Conservation (phyloP, 37 sponge, comb jelly and placozoan species). For the Haliclona indistincta region DNA sequence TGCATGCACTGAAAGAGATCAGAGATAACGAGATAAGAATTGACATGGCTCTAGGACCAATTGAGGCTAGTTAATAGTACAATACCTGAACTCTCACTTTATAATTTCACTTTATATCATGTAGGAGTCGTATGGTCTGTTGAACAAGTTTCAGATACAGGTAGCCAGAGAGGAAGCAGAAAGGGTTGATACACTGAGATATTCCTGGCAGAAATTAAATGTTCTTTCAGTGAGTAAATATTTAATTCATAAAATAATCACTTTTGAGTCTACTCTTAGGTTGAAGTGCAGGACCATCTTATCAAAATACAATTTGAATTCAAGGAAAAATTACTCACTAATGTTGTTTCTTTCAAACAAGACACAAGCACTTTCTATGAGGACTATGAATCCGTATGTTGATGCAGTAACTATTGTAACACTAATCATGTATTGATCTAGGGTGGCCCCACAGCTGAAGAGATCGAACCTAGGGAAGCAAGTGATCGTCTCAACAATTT, state of each 20-base stretch:
- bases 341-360: slow-evolving; percentile 66
- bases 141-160: slow-evolving; percentile 78
- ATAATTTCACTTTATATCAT: no score
- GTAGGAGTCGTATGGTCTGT: slow-evolving; percentile 91
- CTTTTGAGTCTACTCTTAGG: slow-evolving; percentile 7
- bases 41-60: slow-evolving; percentile 86
- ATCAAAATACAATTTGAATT: slow-evolving; percentile 88
- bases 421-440: background rate
- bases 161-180: slow-evolving; percentile 91
- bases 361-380: slow-evolving; percentile 62
- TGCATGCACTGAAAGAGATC: slow-evolving; percentile 84
- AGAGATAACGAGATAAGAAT: slow-evolving; percentile 91
- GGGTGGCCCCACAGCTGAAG: slow-evolving; percentile 76
- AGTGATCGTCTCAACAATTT: slow-evolving; percentile 49
- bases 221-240: slow-evolving; percentile 52
- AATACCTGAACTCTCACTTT: no score
- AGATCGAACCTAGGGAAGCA: slow-evolving; percentile 77
- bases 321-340: slow-evolving; percentile 67
- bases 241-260: background rate
- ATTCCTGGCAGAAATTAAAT: slow-evolving; percentile 84
- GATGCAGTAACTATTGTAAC: no score
- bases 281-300: slow-evolving; percentile 70
- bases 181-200: slow-evolving; percentile 94
- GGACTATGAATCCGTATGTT: slow-evolving; percentile 73
- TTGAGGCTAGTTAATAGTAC: slow-evolving; percentile 54